Evolutionary conservation across 2,888 invertebrate genomes (phyloP).

Genomic region (Sinotaia quadrata): DNA sequence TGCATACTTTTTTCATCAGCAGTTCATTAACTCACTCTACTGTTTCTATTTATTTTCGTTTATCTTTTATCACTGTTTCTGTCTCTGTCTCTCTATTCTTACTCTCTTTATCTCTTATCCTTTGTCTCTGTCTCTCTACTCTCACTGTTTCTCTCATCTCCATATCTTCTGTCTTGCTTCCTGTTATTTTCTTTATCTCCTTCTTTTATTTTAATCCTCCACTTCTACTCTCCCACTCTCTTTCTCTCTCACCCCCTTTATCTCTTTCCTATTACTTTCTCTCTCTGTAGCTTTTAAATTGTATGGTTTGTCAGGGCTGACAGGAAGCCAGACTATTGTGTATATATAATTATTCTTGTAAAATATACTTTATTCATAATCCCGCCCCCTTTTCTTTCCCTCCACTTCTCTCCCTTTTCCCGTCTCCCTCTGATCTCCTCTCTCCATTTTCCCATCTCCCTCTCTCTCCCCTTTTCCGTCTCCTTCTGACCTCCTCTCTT

Average conservation of each 20-base stretch:
- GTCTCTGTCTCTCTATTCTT: constrained; percentile 5
- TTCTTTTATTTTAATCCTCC: constrained; percentile 11
- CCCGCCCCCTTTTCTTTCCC: no score
- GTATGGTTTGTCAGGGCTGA: no score
- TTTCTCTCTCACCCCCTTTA: constrained; percentile 24
- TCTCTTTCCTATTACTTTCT: constrained; percentile 17
- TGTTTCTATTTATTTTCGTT: no score
- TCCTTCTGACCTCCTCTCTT: constrained; percentile 3
- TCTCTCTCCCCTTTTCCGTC: background rate
- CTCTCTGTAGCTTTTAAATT: background rate
- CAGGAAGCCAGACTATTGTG: no score
- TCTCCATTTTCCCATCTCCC: background rate
- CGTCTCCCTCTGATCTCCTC: background rate
- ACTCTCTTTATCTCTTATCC: background rate
- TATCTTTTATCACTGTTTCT: no score
- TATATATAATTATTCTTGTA: no score
- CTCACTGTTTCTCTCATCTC: background rate
- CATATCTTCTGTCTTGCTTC: background rate
- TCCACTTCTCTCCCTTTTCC: background rate
- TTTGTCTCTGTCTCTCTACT: constrained; percentile 2
- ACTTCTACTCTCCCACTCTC: constrained; percentile 20
- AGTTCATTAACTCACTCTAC: no score
- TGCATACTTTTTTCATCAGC: no score
- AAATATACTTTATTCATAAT: no score
- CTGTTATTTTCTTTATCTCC: background rate